Conservation (phyloP, 1,140 invertebrate genomes). For the Microplitis mediator region DNA sequence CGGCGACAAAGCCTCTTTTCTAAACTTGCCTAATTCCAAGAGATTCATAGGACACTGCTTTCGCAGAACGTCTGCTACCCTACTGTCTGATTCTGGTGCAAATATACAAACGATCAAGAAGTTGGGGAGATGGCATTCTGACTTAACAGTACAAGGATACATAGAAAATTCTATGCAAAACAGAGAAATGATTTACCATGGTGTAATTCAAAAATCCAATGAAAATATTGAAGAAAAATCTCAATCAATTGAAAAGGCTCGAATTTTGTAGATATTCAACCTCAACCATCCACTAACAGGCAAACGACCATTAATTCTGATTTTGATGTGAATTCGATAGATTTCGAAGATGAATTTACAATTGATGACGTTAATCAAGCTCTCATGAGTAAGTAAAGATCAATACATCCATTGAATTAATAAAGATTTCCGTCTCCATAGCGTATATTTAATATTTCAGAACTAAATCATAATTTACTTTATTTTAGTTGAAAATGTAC, state of each 20-base stretch:
- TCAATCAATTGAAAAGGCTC: background rate
- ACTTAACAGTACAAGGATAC: background rate
- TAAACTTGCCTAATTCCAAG: background rate
- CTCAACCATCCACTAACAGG: background rate
- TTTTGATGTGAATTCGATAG: background rate
- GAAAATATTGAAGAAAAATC: background rate
- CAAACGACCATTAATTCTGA: background rate
- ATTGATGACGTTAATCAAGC: background rate
- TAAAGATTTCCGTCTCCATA: background rate
- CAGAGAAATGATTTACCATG: background rate
- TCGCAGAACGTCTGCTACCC: background rate
- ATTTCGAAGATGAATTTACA: background rate
- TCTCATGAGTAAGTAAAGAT: background rate
- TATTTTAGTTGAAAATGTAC: background rate
- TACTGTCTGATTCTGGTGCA: slow-evolving; percentile 1
- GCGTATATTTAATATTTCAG: background rate
- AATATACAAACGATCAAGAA: slow-evolving; percentile 1
- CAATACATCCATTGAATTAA: background rate
- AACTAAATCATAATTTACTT: background rate
- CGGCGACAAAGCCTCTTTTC: too few relatives aligned
- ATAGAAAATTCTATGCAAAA: background rate
- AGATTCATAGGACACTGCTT: background rate
- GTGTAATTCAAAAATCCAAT: background rate
- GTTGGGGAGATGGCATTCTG: background rate
- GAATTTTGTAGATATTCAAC: background rate